Conservation (phyloP, 2,113 vertebrate species). For the Rhea americana region DNA sequence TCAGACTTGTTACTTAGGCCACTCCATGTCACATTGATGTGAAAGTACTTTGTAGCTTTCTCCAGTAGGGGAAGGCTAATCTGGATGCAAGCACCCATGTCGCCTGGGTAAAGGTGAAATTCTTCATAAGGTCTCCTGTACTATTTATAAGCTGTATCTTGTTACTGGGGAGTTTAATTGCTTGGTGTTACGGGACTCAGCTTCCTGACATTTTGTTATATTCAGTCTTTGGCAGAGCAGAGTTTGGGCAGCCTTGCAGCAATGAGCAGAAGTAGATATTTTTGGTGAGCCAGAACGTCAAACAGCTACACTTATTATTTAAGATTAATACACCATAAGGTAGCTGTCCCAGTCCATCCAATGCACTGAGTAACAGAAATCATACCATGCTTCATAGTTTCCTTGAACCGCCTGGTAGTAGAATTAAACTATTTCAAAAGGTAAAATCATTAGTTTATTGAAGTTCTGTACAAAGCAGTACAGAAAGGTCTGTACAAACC, state of each 20-base stretch:
- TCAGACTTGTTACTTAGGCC: conserved; percentile 17
- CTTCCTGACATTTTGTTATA: conserved; percentile 11
- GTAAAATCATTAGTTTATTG: conserved; percentile 34
- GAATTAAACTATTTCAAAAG: conserved; percentile 20
- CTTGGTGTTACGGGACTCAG: background rate
- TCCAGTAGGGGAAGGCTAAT: background rate
- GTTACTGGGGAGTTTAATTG: background rate
- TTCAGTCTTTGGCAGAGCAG: conserved; percentile 18
- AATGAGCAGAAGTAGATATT: background rate
- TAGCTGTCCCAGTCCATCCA: conserved; percentile 17
- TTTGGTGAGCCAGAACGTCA: background rate
- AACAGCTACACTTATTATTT: conserved; percentile 21
- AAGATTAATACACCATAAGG: background rate
- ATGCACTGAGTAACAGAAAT: conserved; percentile 41
- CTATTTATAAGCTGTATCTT: conserved; percentile 12
- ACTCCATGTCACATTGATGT: conserved; percentile 35
- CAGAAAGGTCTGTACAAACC: conserved; percentile 6
- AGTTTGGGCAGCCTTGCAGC: conserved; percentile 30
- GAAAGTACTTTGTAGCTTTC: conserved; percentile 32
- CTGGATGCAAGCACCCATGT: background rate
- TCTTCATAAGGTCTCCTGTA: background rate
- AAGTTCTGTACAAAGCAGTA: conserved; percentile 20
- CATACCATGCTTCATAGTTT: conserved; percentile 22
- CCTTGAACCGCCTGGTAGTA: background rate
- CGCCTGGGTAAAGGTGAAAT: conserved; percentile 15